phyloP scores from a whole-genome alignment of 2,888 invertebrate genomes.

The Lingula anatina region DNA sequence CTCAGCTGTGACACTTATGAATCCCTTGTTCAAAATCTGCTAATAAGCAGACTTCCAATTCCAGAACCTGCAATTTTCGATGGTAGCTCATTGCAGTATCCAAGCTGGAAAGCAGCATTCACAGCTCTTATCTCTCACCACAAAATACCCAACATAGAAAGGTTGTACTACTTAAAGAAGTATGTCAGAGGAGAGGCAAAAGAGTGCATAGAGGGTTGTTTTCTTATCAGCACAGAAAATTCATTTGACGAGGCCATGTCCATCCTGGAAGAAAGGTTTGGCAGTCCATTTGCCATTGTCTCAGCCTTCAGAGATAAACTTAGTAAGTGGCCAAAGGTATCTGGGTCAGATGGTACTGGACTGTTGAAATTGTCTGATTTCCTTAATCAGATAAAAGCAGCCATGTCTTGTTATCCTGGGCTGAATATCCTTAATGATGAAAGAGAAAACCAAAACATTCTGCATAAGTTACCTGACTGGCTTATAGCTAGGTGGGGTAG shows the following conservation, averaged over 20 bases:
- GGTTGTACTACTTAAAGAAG: conserved; percentile 14
- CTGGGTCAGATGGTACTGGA: conserved; percentile 2
- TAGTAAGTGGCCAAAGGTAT: conserved; percentile 4
- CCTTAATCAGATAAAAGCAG: conserved; percentile 2
- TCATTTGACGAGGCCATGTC: conserved; percentile 13
- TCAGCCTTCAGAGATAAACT: conserved; percentile 4
- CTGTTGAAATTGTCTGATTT: conserved; percentile 6
- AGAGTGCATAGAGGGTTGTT: conserved; percentile 9
- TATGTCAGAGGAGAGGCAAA: conserved; percentile 11
- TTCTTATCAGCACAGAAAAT: conserved; percentile 7
- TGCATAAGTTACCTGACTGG: conserved; percentile 15
- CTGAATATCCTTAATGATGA: neutral
- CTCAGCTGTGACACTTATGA: no score
- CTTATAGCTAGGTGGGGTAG: conserved; percentile 9
- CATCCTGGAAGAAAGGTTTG: conserved; percentile 2
- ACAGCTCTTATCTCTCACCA: conserved; percentile 7
- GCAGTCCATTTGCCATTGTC: conserved; percentile 4
- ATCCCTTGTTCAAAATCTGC: no score
- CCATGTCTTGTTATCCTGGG: neutral
- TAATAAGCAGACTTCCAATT: conserved; percentile 7
- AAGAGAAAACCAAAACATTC: conserved; percentile 11
- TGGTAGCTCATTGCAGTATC: conserved; percentile 14
- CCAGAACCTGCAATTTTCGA: conserved; percentile 12
- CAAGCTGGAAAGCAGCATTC: conserved; percentile 15
- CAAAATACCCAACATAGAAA: conserved; percentile 9